Base-by-base conservation (phyloP, 2,797 vertebrate species). In the Brachyalestes nurse region DNA sequence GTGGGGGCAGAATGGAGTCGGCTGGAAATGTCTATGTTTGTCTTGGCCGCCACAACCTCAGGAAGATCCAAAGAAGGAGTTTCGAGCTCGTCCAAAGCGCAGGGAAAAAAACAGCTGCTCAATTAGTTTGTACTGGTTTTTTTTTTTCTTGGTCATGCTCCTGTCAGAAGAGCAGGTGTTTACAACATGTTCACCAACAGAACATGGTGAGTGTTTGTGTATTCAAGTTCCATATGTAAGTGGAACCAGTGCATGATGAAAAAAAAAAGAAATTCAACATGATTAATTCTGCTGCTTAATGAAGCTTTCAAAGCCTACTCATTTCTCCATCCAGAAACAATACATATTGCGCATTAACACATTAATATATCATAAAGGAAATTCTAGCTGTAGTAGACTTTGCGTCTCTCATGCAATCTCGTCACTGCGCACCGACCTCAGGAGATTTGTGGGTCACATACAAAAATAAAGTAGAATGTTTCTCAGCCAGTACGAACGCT, bases 151-250 rank as follows among this genome's bases (percentile, higher is more conserved):
- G 14, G 64, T 17, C n/a, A 2, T 5, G 21, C 57, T 78, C 70
- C 25, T 79, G 79, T 77, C 76, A 81, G 69, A 79, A 58, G 76
- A 83, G 62, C 86, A 84, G 80, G 80, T 87, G 82, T 86, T 87
- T 57, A 66, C 75, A 84, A 81, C 45, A 67, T 72, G 72, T 79
- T 82, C 71, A 17, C 60, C 80, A 82, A 80, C 77, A 70, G 66
- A 74, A 60, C 80, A 71, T 10, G 7, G 28, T 66, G 47, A n/a
- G 64, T 81, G 84, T 87, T 87, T 82, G 67, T 82, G 58, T 79
- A 80, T 83, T 85, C 79, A 66, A 45, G 23, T 51, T 80, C 45
- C 73, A 58, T 17, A 23, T 79, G 42, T 66, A 67, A 79, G 34
- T 66, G 6, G 45, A 73, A 55, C 74, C 67, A 23, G 62, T 69